Evolutionary conservation across 2,113 vertebrate species (phyloP), one percentile per base, ranked within the genome.

Genomic region (Apus apus): DNA sequence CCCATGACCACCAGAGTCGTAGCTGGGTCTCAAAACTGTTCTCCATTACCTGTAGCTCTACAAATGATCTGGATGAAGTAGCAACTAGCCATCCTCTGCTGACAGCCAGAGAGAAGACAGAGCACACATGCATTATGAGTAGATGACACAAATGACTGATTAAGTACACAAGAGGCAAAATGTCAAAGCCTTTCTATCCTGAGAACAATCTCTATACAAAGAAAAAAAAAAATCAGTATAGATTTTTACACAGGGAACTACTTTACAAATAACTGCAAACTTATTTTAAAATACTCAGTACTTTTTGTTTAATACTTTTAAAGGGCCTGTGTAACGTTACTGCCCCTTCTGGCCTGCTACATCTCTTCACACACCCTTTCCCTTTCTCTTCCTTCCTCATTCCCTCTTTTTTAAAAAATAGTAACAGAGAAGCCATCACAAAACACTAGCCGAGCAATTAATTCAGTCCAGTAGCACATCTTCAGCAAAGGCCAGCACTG

Each of bases 161-260:
- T 88, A 90, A 84, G n/a, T 60, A 88, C 18, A 86, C 19, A 61
- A 81, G 53, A 93, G 34, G 62, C 50, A 94, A 93, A 89, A 91
- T 92, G 92, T 93, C 88, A 95, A 89, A 94, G 73, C 22, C 15
- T 50, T 86, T 88, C 88, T 93, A 81, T 90, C 93, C 66, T 66
- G 67, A 87, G 70, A 90, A 83, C 17, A 90, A 90, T 86, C 85
- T 77, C 68, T 78, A 65, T 19, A 75, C 61, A 93, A 95, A 90
- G 29, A 88, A 85, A 87, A 46, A 77, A 87, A 50, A 94, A 95
- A 93, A 94, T 89, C 86, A 85, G 84, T 96, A 90, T 8, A 78
- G 65, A 87, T 79, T 96, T 95, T 96, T 62, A 75, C 61, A 81
- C 53, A 78, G 65, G 57, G 53, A 93, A 89, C 53, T 84, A 62